Base-by-base conservation (phyloP, 2,113 vertebrate genomes). In the Desmodus rotundus region DNA sequence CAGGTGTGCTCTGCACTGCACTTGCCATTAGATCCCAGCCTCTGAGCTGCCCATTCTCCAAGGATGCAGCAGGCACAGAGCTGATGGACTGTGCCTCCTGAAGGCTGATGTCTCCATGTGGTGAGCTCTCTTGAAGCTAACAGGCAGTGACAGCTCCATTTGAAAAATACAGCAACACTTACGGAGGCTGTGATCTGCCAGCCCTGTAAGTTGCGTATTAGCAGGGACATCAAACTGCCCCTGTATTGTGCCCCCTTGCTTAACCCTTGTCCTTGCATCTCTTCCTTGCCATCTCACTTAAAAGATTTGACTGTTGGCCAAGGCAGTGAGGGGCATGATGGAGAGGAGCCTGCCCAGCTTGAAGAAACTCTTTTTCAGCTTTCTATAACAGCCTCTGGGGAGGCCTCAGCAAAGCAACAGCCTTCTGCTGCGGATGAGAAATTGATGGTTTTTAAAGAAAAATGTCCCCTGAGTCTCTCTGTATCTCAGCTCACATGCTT, bases 81-180 rank as follows among this genome's bases (percentile, higher is more conserved):
- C 95, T 76, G 94, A 92, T n/a, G 33, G 73, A 6, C 76, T 12
- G 54, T 26, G 86, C 73, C 87, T 95, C 97, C 38, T 68, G 1
- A 6, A 93, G 94, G 74, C 95, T 87, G 89, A 93, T 74, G 33
- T 68, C 0, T 72, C 96, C 89, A 72, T 96, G 77, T 88, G 36
- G 91, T 58, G 38, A 82, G 95, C 0, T 8, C 45, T 86, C n/a
- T 10, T 82, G 97, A 92, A 52, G 84, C 97, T 98, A 90, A 98
- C 93, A 80, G 93, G 73, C 97, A 89, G 0, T 81, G 98, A 96
- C 98, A 98, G 97, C 70, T 94, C 43, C 87, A 47, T 97, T 97
- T 97, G 92, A 96, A 93, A 97, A 95, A 97, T 97, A 24, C 87
- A 45, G 96, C 87, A 77, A 94, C 96, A 93, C 98, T 96, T 96